These are phyloP conservation scores for Esox masquinongy DNA, from an alignment of 2,797 vertebrate species.

Conservation along the genomic window DNA sequence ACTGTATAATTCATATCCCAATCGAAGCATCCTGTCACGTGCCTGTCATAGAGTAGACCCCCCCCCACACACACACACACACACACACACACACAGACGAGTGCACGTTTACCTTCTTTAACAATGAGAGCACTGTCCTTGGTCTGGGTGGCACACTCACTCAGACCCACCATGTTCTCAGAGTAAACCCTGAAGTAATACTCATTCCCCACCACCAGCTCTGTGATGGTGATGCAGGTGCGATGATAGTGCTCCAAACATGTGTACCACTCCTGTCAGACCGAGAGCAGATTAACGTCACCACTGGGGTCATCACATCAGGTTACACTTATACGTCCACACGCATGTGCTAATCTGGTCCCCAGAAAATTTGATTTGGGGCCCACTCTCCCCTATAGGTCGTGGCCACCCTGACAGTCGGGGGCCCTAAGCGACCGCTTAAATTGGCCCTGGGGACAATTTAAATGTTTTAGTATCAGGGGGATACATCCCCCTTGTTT, in stretches of 20 bases:
- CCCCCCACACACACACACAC: no score
- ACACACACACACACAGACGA: neutral
- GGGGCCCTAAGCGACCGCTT: no score
- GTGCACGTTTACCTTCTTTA: constrained; percentile 86
- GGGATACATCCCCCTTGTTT: no score
- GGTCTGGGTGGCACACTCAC: constrained; percentile 88
- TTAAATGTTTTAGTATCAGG: no score
- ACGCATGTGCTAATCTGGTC: no score
- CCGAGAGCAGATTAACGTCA: constrained; percentile 11
- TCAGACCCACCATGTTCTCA: constrained; percentile 97
- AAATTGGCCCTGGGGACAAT: no score
- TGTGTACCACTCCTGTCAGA: constrained; percentile 92
- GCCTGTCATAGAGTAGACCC: no score
- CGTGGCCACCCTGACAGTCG: no score
- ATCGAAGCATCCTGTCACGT: neutral
- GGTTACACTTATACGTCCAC: neutral
- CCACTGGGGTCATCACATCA: neutral
- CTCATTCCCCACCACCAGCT: constrained; percentile 96
- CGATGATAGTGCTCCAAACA: constrained; percentile 96
- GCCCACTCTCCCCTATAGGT: no score
- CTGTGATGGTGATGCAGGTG: constrained; percentile 88
- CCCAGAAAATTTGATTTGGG: no score
- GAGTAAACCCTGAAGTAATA: constrained; percentile 95
- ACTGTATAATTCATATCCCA: neutral
- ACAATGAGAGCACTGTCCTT: constrained; percentile 92